Evolutionary conservation across 2,888 invertebrate genomes (phyloP), one percentile per base, ranked within the genome.

Genomic region (Eumerus sabulonum): DNA sequence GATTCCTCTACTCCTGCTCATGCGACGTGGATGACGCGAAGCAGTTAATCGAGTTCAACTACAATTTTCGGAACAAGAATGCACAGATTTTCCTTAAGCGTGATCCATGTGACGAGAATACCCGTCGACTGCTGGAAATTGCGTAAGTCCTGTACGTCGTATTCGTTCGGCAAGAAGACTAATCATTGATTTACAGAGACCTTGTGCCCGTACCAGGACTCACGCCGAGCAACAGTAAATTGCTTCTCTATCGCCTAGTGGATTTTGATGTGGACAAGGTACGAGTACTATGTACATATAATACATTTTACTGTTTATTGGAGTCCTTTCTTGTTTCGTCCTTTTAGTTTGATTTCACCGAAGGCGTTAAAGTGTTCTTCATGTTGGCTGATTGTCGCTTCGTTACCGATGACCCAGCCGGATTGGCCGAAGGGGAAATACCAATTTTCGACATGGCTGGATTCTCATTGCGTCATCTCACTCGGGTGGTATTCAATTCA

Each of bases 391-490:
- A 94, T 85, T 91, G 93, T 17, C 90, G 94, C 74, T 90, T 94
- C 82, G 85, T 88, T 13, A 87, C 87, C 1, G 83, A 85, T 63
- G 82, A 84, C 9, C 92, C 92, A 14, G 89, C 90, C 0, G 91
- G 91, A 40, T 90, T 92, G 53, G 90, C 92, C 0, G 90, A 91
- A 0, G 94, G 94, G 0, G 94, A 94, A 85, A 90, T 94, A 57
- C 93, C 93, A 0, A 92, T 94, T 53, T 94, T 94, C 82, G 94
- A 94, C 85, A 92, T 93, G 86, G 90, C 91, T 0, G 93, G 93
- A 53, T 92, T 92, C 42, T 90, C 91, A 0, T 85, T 93, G 68
- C 91, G 92, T 73, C 93, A 94, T 83, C 88, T 93, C 27, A 90
- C 92, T 9, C 92, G 92, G 87, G 88, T 93, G 1, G 92, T 92